These are phyloP conservation scores for Collichthys lucidus DNA, from an alignment of 2,113 vertebrate species.

Conservation along the genomic window DNA sequence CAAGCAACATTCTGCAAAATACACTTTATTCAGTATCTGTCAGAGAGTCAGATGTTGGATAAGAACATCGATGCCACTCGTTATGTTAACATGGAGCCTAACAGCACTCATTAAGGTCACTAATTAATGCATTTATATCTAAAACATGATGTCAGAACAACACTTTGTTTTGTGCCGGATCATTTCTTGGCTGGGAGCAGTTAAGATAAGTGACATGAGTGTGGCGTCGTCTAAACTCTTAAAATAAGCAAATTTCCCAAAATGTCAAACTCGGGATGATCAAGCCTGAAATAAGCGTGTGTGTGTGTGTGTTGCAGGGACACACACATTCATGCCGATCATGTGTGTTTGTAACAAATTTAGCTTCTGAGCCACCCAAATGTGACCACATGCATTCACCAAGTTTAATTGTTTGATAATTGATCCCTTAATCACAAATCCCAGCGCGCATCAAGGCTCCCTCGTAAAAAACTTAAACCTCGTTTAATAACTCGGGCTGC, in stretches of 20 bases:
- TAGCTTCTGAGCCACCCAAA: neutral
- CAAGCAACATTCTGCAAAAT: no score
- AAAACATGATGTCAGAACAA: neutral
- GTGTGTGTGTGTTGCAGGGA: neutral
- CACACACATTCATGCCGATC: neutral
- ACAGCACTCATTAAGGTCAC: neutral
- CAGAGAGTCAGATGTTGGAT: no score
- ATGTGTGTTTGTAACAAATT: neutral
- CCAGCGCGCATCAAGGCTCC: conserved; percentile 30
- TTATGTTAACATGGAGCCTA: neutral
- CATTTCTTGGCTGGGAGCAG: neutral
- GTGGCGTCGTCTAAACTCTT: neutral
- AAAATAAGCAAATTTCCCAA: neutral
- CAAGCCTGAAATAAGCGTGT: neutral
- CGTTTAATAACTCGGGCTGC: conserved; percentile 30
- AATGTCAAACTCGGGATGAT: neutral
- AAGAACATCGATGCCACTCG: no score
- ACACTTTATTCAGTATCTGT: no score
- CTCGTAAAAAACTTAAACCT: conserved; percentile 40
- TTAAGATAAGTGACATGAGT: neutral
- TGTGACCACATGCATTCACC: conserved; percentile 11
- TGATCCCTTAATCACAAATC: conserved; percentile 32
- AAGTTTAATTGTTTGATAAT: conserved; percentile 31
- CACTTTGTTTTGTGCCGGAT: neutral
- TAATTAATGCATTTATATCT: neutral